Conservation (phyloP, 2,888 invertebrate genomes). For the Tiliacea aurago region DNA sequence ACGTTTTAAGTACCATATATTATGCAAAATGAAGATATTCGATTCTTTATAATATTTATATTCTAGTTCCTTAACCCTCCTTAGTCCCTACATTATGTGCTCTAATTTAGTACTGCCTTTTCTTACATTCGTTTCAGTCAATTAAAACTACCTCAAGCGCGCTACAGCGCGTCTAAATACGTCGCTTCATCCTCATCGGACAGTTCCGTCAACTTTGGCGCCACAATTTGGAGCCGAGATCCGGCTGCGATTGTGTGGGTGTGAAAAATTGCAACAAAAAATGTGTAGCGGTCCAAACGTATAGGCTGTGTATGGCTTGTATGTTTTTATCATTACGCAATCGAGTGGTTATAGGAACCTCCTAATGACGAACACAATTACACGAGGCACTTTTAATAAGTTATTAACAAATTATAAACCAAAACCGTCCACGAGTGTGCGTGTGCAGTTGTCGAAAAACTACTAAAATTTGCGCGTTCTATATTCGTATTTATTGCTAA, state of each 20-base stretch:
- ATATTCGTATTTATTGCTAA: background rate
- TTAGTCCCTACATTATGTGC: background rate
- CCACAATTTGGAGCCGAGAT: conserved; percentile 79
- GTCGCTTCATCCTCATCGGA: conserved; percentile 27
- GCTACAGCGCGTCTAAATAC: conserved; percentile 14
- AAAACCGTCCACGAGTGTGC: background rate
- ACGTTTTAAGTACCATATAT: no score
- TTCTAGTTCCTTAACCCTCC: no score
- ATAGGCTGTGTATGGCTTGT: conserved; percentile 22
- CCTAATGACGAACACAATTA: conserved; percentile 7
- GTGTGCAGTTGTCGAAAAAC: background rate
- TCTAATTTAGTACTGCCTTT: background rate
- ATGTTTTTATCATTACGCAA: conserved; percentile 26
- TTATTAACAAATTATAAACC: background rate
- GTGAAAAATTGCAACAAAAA: conserved; percentile 61
- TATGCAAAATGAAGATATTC: no score
- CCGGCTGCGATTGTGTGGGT: conserved; percentile 70
- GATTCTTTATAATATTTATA: no score
- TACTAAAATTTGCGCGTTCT: background rate
- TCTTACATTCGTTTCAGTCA: background rate
- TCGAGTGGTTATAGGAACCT: conserved; percentile 21
- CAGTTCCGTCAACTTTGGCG: conserved; percentile 80
- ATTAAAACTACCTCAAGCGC: background rate
- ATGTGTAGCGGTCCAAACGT: conserved; percentile 44
- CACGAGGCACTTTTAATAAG: background rate